These are phyloP conservation scores for Xenops minutus DNA, from an alignment of 2,797 vertebrate species.

Conservation along the genomic window DNA sequence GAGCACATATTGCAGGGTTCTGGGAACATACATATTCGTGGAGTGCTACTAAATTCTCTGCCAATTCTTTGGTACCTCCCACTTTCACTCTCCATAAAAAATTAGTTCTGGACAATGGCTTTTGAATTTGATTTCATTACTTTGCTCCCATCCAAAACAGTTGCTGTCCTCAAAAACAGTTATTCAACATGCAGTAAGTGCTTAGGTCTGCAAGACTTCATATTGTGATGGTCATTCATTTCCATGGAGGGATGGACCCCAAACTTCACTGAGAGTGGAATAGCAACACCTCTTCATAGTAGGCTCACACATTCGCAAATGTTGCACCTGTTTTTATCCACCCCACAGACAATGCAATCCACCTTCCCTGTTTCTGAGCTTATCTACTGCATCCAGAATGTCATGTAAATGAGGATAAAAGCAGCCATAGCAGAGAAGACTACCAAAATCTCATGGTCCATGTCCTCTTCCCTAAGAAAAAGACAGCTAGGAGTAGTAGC, in stretches of 20 bases:
- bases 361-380: neutral
- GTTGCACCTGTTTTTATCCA: neutral
- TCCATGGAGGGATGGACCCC: accelerated
- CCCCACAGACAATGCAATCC: neutral
- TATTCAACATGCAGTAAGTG: neutral
- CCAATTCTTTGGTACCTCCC: accelerated
- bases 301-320: neutral
- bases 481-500: neutral
- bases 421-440: neutral
- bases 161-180: neutral
- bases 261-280: neutral
- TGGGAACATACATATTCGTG: neutral
- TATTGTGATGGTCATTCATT: neutral
- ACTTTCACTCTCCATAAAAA: neutral
- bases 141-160: neutral
- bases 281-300: neutral
- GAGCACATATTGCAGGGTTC: neutral
- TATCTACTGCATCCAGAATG: neutral
- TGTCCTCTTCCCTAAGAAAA: neutral
- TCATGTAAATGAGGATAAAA: neutral
- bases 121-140: neutral
- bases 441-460: neutral
- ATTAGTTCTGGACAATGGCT: neutral
- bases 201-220: neutral
- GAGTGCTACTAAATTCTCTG: neutral